Percentiles rank a stretch among this genome's conserved stretches.
These are phyloP conservation scores for Acropora tenuis DNA, from an alignment of 64 coral and sea anemone genomes.

Conservation along the genomic window DNA sequence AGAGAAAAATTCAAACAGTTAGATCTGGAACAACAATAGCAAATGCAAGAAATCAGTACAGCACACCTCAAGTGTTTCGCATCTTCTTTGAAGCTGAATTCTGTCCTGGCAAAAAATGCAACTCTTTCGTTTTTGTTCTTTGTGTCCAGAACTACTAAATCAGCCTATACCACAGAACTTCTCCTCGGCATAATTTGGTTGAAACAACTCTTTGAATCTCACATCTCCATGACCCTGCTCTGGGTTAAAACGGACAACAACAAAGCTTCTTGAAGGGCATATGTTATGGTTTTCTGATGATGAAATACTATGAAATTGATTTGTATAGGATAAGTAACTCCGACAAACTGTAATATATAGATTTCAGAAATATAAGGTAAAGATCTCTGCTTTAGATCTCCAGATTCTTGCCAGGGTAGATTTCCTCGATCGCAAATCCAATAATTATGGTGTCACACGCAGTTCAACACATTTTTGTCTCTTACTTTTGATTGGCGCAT, in stretches of 20 bases:
- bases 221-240: background rate
- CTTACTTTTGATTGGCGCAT: background rate
- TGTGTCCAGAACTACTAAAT: constrained; percentile 1
- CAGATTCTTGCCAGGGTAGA: constrained; percentile 5
- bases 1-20: constrained; percentile 1
- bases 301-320: constrained; percentile 10
- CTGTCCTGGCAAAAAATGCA: constrained; percentile 9
- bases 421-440: constrained; percentile 8
- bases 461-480: constrained; percentile 3
- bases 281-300: background rate
- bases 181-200: background rate
- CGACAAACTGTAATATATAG: constrained; percentile 2
- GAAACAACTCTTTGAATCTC: constrained; percentile 7
- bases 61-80: constrained; percentile 8
- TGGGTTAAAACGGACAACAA: background rate
- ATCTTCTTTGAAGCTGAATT: constrained; percentile 18
- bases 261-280: constrained; percentile 16
- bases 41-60: background rate
- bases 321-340: constrained; percentile 7
- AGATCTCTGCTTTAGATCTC: constrained; percentile 13
- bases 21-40: background rate
- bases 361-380: constrained; percentile 6
- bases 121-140: constrained; percentile 9
- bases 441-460: background rate
- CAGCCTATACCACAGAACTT: constrained; percentile 14